Conservation (phyloP, 2,113 vertebrate species). For the Protomyctophum bolini region DNA sequence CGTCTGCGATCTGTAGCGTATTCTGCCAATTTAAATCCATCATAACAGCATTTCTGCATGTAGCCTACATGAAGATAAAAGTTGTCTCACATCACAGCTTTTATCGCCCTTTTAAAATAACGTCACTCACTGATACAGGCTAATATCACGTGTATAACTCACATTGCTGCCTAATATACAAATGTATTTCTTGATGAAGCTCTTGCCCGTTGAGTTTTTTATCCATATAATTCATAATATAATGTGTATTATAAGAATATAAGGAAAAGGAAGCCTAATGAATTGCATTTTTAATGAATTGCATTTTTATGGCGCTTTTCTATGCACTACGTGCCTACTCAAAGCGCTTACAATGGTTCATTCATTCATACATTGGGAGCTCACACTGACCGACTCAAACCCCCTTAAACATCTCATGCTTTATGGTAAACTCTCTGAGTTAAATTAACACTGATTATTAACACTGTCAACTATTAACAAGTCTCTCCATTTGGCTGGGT, state of each 20-base stretch:
- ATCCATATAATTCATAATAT: neutral
- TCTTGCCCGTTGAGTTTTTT: neutral
- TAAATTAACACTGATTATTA: neutral
- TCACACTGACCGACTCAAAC: no score
- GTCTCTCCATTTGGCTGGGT: constrained; percentile 6
- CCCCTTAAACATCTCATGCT: constrained; percentile 34
- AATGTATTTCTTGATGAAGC: neutral
- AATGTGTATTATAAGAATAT: neutral
- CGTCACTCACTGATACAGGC: neutral
- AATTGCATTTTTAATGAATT: no score
- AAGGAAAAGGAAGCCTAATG: constrained; percentile 7
- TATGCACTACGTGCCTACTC: no score
- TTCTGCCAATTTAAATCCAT: constrained; percentile 36
- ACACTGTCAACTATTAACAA: no score
- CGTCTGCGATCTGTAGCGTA: constrained; percentile 39
- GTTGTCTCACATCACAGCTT: constrained; percentile 46
- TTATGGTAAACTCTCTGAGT: neutral
- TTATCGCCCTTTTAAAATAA: constrained; percentile 26
- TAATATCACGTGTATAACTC: neutral
- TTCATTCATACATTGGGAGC: no score
- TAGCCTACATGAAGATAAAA: constrained; percentile 25
- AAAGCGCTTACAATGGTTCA: no score
- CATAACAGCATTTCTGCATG: constrained; percentile 55
- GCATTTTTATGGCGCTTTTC: no score
- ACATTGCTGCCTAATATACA: neutral